Base-by-base conservation (phyloP, 2,113 vertebrate genomes). In the Todiramphus chloris region DNA sequence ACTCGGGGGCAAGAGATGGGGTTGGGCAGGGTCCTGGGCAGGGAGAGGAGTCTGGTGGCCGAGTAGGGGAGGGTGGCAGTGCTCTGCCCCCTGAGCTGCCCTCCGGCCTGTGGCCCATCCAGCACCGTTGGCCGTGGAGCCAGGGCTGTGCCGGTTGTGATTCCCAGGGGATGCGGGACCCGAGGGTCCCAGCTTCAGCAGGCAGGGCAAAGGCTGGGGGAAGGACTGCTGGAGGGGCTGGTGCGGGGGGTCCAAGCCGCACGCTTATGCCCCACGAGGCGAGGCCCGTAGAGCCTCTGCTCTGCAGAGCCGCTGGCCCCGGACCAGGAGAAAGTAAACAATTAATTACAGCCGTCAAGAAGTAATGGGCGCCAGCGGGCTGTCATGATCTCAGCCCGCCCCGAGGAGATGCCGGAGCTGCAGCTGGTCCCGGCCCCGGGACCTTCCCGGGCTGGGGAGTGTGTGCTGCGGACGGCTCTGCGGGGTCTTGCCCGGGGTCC, bases 301-400 rank as follows among this genome's bases (percentile, higher is more conserved):
- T 55, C 96, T 75, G 93, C 58, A 31, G 93, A 94, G 90, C 83
- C 72, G 81, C 93, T 96, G 96, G 96, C 95, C 77, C 79, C 23
- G 3, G 55, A 94, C 95, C 96, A 92, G 89, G 94, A 90, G 84
- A 96, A 91, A 96, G 95, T 93, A 77, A 94, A 95, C 89, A 88
- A 93, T 94, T 96, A 96, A 97, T 97, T 95, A 94, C 75, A 86
- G 95, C 96, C 43, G 70, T 93, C 94, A 94, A 87, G 86, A 91
- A 87, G 93, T 95, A 94, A 93, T 69, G 46, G 87, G 88, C 35
- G 95, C 94, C 91, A 68, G 95, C 60, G 67, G 85, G 88, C 86
- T 96, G 94, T 94, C 94, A 80, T 79, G 85, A 95, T 94, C 92
- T 92, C 93, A 87, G 90, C 81, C 83, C 5, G 59, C 77, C 64